Evolutionary conservation across 2,113 vertebrate species (phyloP), one percentile per base, ranked within the genome.

Genomic region (Symphodus melops): DNA sequence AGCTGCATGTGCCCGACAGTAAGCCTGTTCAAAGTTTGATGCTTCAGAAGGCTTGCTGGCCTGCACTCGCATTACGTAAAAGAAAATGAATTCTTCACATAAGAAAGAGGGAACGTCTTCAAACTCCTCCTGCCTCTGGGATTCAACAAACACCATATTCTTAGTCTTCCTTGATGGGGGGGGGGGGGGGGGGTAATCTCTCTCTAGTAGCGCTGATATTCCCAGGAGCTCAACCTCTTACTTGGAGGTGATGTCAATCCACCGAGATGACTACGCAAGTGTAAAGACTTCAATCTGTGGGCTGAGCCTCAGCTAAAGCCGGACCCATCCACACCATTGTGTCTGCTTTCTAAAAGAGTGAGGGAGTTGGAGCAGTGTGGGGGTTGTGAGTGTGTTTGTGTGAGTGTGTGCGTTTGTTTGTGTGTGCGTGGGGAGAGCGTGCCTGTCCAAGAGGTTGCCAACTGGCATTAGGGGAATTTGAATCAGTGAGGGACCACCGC

Each of bases 371-470:
- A 56, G 63, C 28, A 4, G 78, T 9, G 67, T 60, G 81, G 79
- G 82, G 81, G 76, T 49, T 23, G 81, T 1, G 66, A 19, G 71
- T 19, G 53, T 20, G 59, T 61, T 9, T 56, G 23, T 37, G 54
- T 53, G 70, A 10, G 39, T 41, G 39, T 41, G 39, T 21, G 80
- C 0, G 59, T 19, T 68, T 19, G 49, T 20, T 51, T 61, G 63
- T 42, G 60, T 54, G 48, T 56, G 33, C 51, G 44, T 41, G 42
- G 48, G 65, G 81, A 25, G 68, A 75, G 72, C 58, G 75, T 83
- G 89, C 74, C 79, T 83, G 84, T 85, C 86, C 81, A 68, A 92
- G 84, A 89, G 93, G 91, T 93, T 94, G 95, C 94, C 95, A 93
- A 88, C 92, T 89, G 87, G 82, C 88, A 92, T 91, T 90, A 90